These are phyloP conservation scores for Acanthoscelides obtectus DNA, from an alignment of 2,888 invertebrate species.

Conservation along the genomic window DNA sequence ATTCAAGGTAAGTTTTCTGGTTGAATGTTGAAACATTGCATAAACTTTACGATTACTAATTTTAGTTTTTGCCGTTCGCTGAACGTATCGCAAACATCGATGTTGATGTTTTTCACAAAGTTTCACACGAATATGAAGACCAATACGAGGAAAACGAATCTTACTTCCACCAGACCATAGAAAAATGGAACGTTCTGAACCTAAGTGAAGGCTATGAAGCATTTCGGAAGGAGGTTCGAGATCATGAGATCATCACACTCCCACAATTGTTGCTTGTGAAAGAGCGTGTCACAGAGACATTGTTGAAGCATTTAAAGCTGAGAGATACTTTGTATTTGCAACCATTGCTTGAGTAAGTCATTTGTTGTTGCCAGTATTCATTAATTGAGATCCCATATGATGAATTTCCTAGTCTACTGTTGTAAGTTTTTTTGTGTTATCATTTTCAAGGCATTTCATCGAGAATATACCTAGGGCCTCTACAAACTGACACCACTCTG, in stretches of 20 bases:
- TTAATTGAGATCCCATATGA: too few relatives aligned
- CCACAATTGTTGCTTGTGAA: slow-evolving; percentile 80
- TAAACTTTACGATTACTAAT: slow-evolving; percentile 20
- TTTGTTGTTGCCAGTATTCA: neutral
- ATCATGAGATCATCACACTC: slow-evolving; percentile 64
- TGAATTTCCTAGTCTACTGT: too few relatives aligned
- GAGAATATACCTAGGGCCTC: too few relatives aligned
- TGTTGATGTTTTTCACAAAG: slow-evolving; percentile 81
- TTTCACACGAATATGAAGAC: slow-evolving; percentile 69
- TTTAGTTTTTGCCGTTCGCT: slow-evolving; percentile 81
- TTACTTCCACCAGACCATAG: slow-evolving; percentile 74
- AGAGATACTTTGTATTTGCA: slow-evolving; percentile 72
- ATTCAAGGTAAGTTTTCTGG: slow-evolving; percentile 60
- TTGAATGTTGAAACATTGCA: slow-evolving; percentile 2
- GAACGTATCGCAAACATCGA: slow-evolving; percentile 83
- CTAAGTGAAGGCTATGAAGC: slow-evolving; percentile 75
- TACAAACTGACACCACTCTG: too few relatives aligned
- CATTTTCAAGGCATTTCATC: too few relatives aligned
- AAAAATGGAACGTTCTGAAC: slow-evolving; percentile 88
- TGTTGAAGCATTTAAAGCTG: slow-evolving; percentile 69
- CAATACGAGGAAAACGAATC: slow-evolving; percentile 68
- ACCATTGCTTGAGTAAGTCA: slow-evolving; percentile 78
- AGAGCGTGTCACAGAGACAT: slow-evolving; percentile 65
- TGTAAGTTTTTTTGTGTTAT: too few relatives aligned
- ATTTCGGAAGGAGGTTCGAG: slow-evolving; percentile 70